These are phyloP conservation scores for Yponomeuta cagnagella DNA, from an alignment of 2,888 invertebrate genomes.

Conservation along the genomic window DNA sequence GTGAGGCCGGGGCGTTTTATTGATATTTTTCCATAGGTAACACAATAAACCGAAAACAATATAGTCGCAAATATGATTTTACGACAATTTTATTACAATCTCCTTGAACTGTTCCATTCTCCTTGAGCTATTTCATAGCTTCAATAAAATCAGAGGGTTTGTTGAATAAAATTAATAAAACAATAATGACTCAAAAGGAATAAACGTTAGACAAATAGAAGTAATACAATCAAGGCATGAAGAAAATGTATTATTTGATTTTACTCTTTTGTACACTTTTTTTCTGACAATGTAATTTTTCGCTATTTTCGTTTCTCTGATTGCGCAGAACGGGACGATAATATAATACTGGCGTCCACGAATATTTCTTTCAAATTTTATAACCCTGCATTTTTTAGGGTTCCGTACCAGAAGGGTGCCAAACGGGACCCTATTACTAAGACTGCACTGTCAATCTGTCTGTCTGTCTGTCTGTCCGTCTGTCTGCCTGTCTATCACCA, in stretches of 20 bases:
- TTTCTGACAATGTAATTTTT: neutral
- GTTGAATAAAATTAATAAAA: neutral
- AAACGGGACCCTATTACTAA: no score
- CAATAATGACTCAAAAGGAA: neutral
- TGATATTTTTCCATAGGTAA: neutral
- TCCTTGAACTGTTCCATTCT: neutral
- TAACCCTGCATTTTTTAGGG: no score
- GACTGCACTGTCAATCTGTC: no score
- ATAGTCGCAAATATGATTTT: neutral
- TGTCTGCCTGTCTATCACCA: no score
- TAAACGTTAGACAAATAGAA: neutral
- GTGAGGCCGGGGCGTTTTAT: neutral
- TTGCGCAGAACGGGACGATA: neutral
- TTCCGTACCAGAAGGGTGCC: no score
- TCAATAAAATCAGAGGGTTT: neutral
- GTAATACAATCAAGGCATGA: neutral
- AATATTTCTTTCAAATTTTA: neutral
- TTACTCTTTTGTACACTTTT: neutral
- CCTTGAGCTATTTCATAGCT: neutral
- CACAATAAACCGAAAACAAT: constrained; percentile 1
- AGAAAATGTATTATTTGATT: neutral
- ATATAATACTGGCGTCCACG: neutral
- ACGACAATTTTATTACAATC: neutral
- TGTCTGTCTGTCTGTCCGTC: no score
- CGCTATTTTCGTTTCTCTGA: neutral